These are phyloP conservation scores for Cabera pusaria DNA, from an alignment of 2,888 invertebrate genomes.

Conservation along the genomic window DNA sequence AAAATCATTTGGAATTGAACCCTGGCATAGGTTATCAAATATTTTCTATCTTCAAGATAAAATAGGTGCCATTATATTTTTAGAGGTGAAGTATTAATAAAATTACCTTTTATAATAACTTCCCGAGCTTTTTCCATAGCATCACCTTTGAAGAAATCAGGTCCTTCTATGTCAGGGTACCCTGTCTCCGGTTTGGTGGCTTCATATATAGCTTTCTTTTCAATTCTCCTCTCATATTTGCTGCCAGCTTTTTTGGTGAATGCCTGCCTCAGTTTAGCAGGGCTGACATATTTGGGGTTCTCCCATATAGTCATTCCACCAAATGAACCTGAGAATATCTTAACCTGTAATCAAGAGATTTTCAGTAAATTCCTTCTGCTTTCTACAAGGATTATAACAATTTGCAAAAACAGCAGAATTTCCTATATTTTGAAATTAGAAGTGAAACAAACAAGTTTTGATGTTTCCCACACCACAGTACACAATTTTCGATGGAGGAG, in stretches of 20 bases:
- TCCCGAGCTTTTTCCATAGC: slow-evolving; percentile 84
- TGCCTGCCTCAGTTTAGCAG: slow-evolving; percentile 91
- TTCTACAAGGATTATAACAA: too few species aligned
- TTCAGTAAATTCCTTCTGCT: too few species aligned
- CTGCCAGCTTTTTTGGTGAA: slow-evolving; percentile 86
- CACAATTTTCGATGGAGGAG: too few species aligned
- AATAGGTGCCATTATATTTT: too few species aligned
- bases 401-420: too few species aligned
- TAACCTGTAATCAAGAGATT: slow-evolving; percentile 86
- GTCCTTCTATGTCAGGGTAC: slow-evolving; percentile 88
- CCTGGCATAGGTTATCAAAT: too few species aligned
- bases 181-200: slow-evolving; percentile 88
- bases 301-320: slow-evolving; percentile 96
- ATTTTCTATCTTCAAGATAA: too few species aligned
- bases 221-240: slow-evolving; percentile 91
- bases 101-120: slow-evolving; percentile 70
- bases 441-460: too few species aligned
- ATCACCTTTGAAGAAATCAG: slow-evolving; percentile 89
- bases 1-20: too few species aligned
- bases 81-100: too few species aligned
- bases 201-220: slow-evolving; percentile 90
- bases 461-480: too few species aligned
- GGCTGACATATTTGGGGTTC: slow-evolving; percentile 95
- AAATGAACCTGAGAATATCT: slow-evolving; percentile 98
- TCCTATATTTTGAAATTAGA: too few species aligned